These are phyloP conservation scores for Habroteleia sp. DNA, from an alignment of 2,888 invertebrate species.

Conservation along the genomic window DNA sequence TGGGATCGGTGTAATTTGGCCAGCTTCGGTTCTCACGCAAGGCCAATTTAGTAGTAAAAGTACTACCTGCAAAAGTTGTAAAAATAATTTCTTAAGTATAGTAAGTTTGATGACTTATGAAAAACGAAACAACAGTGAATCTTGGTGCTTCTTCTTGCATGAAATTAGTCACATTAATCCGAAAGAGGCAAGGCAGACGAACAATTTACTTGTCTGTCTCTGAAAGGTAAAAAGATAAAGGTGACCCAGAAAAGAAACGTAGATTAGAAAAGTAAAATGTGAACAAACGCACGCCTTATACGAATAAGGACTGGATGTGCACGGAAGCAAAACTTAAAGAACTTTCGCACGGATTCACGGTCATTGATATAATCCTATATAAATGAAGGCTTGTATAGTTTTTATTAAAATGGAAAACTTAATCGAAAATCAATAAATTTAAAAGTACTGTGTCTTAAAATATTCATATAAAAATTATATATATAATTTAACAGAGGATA, in stretches of 20 bases:
- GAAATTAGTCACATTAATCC: conserved; percentile 50
- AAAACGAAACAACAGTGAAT: conserved; percentile 53
- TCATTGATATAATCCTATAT: conserved; percentile 30
- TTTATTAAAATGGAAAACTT: conserved; percentile 12
- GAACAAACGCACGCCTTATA: conserved; percentile 70
- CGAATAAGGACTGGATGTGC: conserved; percentile 78
- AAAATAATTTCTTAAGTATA: conserved; percentile 13
- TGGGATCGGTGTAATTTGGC: conserved; percentile 64
- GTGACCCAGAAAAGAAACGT: conserved; percentile 77
- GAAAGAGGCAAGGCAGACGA: conserved; percentile 36
- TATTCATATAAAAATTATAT: too few species aligned
- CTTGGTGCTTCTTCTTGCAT: conserved; percentile 49
- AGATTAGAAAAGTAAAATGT: conserved; percentile 78
- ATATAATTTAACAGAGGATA: too few species aligned
- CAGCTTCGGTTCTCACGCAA: conserved; percentile 64
- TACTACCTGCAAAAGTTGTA: conserved; percentile 70
- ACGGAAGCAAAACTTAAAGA: conserved; percentile 77
- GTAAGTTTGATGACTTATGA: neutral
- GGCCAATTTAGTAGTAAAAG: conserved; percentile 74
- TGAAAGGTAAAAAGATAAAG: conserved; percentile 72
- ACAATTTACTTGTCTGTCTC: conserved; percentile 66
- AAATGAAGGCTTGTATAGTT: conserved; percentile 13
- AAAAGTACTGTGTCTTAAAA: too few species aligned
- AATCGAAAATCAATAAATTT: neutral
- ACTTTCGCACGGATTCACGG: conserved; percentile 76